These are phyloP conservation scores for Nyctibius bracteatus DNA, from an alignment of 2,113 vertebrate genomes.

Conservation along the genomic window DNA sequence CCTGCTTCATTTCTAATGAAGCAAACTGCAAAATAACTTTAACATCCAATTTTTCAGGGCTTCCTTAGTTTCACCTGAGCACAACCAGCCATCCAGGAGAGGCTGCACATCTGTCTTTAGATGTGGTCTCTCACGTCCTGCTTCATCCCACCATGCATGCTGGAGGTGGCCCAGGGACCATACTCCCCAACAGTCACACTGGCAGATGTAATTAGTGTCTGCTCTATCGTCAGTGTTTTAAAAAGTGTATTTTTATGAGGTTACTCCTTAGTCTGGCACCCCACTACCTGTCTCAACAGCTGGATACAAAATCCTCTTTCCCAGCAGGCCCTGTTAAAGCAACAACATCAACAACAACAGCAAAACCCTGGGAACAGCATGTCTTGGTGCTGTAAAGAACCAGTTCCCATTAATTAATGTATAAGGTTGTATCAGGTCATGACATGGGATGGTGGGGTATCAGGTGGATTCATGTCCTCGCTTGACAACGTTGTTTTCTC, in stretches of 20 bases:
- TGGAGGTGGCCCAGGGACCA: neutral
- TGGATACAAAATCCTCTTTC: neutral
- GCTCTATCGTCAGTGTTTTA: neutral
- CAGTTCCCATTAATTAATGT: neutral
- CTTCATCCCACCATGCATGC: accelerated
- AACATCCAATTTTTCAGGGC: neutral
- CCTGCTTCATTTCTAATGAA: neutral
- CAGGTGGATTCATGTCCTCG: accelerated
- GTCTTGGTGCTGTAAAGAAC: neutral
- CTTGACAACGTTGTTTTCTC: neutral
- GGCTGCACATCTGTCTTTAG: neutral
- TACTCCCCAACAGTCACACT: neutral
- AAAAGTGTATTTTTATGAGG: neutral
- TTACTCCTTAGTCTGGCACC: neutral
- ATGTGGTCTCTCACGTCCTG: neutral
- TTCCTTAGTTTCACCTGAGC: neutral
- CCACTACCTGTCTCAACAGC: neutral
- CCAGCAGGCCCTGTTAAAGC: neutral
- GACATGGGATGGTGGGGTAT: neutral
- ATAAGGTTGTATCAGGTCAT: neutral
- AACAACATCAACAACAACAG: neutral
- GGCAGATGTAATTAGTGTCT: neutral
- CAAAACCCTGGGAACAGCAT: neutral
- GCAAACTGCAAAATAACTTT: neutral
- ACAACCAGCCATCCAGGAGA: neutral